Conservation (phyloP, 1,140 invertebrate genomes). For the Pseudomyrmex sp. region DNA sequence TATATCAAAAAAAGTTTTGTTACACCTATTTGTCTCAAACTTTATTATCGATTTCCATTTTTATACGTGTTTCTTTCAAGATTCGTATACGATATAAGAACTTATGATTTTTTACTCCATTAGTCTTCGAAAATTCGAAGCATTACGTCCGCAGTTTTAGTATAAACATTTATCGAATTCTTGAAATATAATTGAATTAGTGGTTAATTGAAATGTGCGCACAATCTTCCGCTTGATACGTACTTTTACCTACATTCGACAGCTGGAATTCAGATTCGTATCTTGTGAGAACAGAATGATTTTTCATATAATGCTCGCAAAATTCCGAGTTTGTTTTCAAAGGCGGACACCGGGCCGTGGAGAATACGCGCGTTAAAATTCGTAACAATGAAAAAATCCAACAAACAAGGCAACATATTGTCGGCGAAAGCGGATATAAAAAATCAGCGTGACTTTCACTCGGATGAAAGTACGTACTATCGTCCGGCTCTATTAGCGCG, state of each 20-base stretch:
- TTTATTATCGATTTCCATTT: no score
- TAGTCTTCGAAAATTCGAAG: background rate
- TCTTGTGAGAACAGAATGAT: no score
- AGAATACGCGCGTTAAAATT: background rate
- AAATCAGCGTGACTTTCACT: constrained; percentile 33
- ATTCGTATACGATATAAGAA: background rate
- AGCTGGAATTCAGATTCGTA: no score
- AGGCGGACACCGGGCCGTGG: no score
- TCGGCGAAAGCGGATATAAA: constrained; percentile 10
- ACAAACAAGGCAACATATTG: constrained; percentile 22
- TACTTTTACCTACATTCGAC: no score
- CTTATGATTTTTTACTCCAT: background rate
- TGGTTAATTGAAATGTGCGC: background rate
- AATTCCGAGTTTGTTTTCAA: no score
- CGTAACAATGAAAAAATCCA: background rate
- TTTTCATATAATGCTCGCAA: no score
- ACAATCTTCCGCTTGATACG: background rate
- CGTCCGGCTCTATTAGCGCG: constrained; percentile 35
- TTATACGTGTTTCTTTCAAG: no score
- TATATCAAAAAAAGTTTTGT: no score
- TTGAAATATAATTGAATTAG: background rate
- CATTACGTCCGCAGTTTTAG: background rate
- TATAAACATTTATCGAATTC: background rate
- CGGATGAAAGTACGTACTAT: constrained; percentile 12
- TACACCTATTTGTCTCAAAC: no score